Evolutionary conservation across 2,888 invertebrate species (phyloP).

Genomic region (Zygogramma bicolorata): DNA sequence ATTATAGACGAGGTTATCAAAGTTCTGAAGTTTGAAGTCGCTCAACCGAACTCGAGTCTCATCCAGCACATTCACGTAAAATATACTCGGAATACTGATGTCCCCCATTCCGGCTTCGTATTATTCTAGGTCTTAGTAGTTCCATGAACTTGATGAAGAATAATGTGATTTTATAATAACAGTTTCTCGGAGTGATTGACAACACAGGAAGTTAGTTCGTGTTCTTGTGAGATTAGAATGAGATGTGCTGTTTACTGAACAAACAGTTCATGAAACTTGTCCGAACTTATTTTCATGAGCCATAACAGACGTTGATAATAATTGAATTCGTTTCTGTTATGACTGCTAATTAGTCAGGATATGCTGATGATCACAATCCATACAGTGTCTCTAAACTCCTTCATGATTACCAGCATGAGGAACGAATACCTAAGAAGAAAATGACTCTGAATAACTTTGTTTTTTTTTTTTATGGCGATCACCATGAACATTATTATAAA

Average conservation of each 20-base stretch:
- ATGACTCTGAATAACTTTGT: too few species aligned
- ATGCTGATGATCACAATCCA: too few species aligned
- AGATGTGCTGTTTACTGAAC: neutral
- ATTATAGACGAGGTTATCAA: conserved; percentile 10
- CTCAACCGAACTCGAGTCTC: neutral
- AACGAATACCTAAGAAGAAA: too few species aligned
- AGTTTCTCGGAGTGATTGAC: neutral
- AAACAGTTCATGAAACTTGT: too few species aligned
- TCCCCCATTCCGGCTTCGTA: neutral
- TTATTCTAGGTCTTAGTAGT: neutral
- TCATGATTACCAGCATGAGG: too few species aligned
- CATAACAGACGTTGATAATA: too few species aligned
- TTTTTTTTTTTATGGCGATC: too few species aligned
- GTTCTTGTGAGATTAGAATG: neutral
- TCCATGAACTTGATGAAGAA: conserved; percentile 7
- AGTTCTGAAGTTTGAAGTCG: neutral
- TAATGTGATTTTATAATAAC: neutral
- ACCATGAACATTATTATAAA: too few species aligned
- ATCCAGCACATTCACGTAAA: conserved; percentile 7
- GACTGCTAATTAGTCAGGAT: too few species aligned
- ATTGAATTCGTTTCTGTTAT: too few species aligned
- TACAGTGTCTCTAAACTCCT: too few species aligned
- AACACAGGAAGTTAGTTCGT: neutral
- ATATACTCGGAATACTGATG: conserved; percentile 13
- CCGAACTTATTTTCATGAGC: too few species aligned